Conservation (phyloP, 1,140 invertebrate genomes). For the Homarus americanus region DNA sequence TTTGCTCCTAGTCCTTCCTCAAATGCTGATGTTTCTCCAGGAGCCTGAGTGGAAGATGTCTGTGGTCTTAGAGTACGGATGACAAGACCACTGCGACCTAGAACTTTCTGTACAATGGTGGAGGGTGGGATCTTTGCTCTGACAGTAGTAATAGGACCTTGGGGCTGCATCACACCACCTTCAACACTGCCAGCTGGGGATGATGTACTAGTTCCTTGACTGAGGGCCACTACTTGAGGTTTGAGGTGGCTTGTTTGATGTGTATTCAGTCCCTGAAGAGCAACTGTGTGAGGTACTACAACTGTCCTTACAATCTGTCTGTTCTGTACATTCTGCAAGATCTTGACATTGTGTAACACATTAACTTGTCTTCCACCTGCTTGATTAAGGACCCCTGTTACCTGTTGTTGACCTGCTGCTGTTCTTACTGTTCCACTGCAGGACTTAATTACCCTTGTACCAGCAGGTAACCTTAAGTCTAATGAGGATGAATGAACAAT, state of each 20-base stretch:
- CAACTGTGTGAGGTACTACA: slow-evolving; percentile 73
- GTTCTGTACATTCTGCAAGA: slow-evolving; percentile 74
- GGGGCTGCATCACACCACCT: slow-evolving; percentile 36
- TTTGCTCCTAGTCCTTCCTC: slow-evolving; percentile 75
- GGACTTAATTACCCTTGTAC: slow-evolving; percentile 74
- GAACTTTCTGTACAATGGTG: slow-evolving; percentile 63
- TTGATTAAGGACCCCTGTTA: slow-evolving; percentile 65
- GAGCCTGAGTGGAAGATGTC: slow-evolving; percentile 40
- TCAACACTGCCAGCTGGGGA: slow-evolving; percentile 12
- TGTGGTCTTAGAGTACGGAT: slow-evolving; percentile 72
- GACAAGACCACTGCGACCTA: slow-evolving; percentile 66
- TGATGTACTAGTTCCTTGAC: slow-evolving; percentile 62
- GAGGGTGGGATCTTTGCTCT: slow-evolving; percentile 60
- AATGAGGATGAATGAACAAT: slow-evolving; percentile 73
- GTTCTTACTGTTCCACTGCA: slow-evolving; percentile 65
- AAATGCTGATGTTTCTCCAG: slow-evolving; percentile 56
- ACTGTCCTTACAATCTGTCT: slow-evolving; percentile 74
- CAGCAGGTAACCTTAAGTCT: slow-evolving; percentile 73
- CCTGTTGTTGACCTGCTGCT: slow-evolving; percentile 51
- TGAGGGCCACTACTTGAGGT: slow-evolving; percentile 70
- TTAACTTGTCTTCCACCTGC: slow-evolving; percentile 70
- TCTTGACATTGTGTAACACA: slow-evolving; percentile 75
- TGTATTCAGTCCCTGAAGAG: slow-evolving; percentile 68
- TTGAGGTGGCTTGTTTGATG: slow-evolving; percentile 68
- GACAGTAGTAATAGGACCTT: slow-evolving; percentile 46